Conservation (phyloP, 1,140 invertebrate species). For the Xylocopa sonorina region DNA sequence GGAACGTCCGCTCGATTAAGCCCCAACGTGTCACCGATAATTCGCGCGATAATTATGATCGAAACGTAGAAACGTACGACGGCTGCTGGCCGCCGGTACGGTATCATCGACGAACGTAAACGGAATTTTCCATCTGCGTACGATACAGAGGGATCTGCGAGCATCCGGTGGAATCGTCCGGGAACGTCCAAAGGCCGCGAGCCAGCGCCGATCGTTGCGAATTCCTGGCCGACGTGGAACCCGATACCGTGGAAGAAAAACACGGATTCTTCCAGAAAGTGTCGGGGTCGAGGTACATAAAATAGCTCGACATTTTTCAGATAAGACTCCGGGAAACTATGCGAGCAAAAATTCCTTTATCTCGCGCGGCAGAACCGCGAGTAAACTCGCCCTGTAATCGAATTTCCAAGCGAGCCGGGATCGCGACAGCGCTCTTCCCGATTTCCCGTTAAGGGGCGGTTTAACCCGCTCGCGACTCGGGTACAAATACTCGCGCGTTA, state of each 20-base stretch:
- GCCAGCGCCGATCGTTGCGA: neutral
- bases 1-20: conserved; percentile 38
- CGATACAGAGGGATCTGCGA: neutral
- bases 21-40: conserved; percentile 36
- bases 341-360: conserved; percentile 27
- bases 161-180: neutral
- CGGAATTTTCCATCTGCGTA: neutral
- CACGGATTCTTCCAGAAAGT: neutral
- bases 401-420: conserved; percentile 36
- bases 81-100: too few species aligned
- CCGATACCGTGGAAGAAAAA: conserved; percentile 27
- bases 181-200: neutral
- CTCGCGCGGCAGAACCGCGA: neutral
- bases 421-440: neutral
- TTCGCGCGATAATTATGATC: conserved; percentile 44
- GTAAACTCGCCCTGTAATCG: conserved; percentile 16
- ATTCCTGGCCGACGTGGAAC: conserved; percentile 15
- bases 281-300: conserved; percentile 5
- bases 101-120: neutral
- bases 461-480: neutral
- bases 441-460: conserved; percentile 31
- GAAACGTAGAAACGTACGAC: neutral
- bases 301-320: conserved; percentile 19
- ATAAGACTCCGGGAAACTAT: conserved; percentile 4
- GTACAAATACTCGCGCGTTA: neutral